Conservation (phyloP, 2,113 vertebrate genomes). For the Tauraco erythrolophus region DNA sequence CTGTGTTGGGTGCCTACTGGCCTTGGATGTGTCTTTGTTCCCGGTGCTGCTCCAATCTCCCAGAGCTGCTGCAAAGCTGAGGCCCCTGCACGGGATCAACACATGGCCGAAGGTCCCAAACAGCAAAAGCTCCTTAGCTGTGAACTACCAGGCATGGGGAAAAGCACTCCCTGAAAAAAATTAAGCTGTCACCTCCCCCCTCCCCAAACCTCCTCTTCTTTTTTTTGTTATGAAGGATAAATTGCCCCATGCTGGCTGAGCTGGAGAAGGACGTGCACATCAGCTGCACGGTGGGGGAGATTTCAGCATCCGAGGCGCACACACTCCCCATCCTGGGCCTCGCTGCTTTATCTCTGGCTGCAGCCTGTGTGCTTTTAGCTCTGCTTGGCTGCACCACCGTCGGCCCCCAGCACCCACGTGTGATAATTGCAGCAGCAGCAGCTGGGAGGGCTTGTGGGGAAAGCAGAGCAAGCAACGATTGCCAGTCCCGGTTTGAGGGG, state of each 20-base stretch:
- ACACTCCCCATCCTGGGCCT: not conserved
- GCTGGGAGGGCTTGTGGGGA: not conserved
- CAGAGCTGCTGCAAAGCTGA: not conserved
- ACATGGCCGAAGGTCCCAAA: not conserved
- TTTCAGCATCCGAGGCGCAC: not conserved
- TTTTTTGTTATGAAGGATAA: not conserved
- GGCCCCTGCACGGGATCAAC: not conserved
- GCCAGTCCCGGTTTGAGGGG: not conserved
- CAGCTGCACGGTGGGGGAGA: not conserved
- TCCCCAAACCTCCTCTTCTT: not conserved
- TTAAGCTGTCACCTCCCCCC: not conserved
- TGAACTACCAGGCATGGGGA: not conserved
- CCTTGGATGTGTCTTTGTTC: not conserved
- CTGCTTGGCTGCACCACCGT: not conserved
- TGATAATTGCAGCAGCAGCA: not conserved
- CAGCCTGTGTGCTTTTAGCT: not conserved
- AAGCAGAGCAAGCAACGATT: not conserved
- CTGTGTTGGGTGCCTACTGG: not conserved
- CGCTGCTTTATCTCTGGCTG: not conserved
- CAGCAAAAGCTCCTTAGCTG: not conserved
- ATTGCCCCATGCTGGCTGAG: not conserved
- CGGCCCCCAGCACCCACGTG: not conserved
- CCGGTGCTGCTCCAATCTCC: not conserved
- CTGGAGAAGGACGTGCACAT: rapidly evolving
- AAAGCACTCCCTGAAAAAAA: not conserved